Conservation (phyloP, 2,888 invertebrate genomes). For the Drosophila buzzatii region DNA sequence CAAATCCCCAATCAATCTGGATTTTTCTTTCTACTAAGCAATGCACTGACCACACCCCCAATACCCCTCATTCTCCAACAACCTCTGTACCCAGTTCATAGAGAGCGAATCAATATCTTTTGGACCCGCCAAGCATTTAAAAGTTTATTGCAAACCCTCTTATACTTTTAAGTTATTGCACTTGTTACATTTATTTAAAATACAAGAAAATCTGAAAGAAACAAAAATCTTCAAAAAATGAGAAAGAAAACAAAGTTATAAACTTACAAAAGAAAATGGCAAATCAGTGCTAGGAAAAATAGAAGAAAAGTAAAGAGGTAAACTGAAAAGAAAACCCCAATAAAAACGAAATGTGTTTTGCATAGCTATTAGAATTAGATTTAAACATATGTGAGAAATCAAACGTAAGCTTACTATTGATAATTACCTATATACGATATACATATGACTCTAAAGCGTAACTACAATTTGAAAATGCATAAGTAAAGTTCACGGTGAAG, state of each 20-base stretch:
- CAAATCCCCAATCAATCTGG: slow-evolving; percentile 1
- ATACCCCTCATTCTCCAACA: neutral
- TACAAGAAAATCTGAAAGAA: slow-evolving; percentile 38
- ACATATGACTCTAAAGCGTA: slow-evolving; percentile 61
- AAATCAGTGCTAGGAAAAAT: slow-evolving; percentile 44
- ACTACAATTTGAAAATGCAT: slow-evolving; percentile 42
- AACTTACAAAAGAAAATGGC: slow-evolving; percentile 65
- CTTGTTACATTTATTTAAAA: slow-evolving; percentile 72
- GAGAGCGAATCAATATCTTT: slow-evolving; percentile 32
- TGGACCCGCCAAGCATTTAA: slow-evolving; percentile 69
- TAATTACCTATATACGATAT: slow-evolving; percentile 74
- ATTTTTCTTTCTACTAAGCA: slow-evolving; percentile 21
- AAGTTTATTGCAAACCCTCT: slow-evolving; percentile 35
- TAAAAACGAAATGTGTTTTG: slow-evolving; percentile 71
- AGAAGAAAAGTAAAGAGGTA: slow-evolving; percentile 22
- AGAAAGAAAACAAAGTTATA: slow-evolving; percentile 56
- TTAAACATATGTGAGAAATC: slow-evolving; percentile 74
- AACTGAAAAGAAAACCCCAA: slow-evolving; percentile 37
- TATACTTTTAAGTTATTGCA: slow-evolving; percentile 57
- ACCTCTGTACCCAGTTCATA: slow-evolving; percentile 12
- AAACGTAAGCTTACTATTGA: slow-evolving; percentile 77
- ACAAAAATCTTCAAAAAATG: slow-evolving; percentile 13
- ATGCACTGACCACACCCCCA: slow-evolving; percentile 40
- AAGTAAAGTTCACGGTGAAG: slow-evolving; percentile 40
- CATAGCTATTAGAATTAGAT: slow-evolving; percentile 71